These are phyloP conservation scores for Himantopus leucocephalus DNA, from an alignment of 2,113 vertebrate genomes.

Conservation along the genomic window DNA sequence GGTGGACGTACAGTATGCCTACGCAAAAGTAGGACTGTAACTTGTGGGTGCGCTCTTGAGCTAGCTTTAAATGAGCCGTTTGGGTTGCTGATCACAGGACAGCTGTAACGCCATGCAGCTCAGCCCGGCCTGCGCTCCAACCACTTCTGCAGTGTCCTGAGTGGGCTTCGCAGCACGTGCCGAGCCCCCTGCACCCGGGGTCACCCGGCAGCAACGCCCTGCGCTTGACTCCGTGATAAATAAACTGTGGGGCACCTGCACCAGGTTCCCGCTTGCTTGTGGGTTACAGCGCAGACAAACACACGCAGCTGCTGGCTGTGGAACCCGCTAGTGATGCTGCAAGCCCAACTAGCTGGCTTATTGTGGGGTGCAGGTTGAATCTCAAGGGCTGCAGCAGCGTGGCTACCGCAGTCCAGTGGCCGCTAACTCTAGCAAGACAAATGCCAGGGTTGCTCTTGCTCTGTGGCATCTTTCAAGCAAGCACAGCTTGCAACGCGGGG, in stretches of 20 bases:
- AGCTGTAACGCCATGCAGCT: fast-evolving
- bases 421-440: background rate
- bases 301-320: background rate
- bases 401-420: background rate
- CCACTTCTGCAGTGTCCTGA: background rate
- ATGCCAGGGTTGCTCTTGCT: background rate
- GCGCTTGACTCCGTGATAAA: fast-evolving
- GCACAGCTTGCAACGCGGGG: background rate
- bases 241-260: background rate
- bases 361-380: background rate
- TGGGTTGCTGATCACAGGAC: background rate
- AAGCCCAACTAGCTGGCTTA: background rate
- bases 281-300: fast-evolving
- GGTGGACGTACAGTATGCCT: fast-evolving
- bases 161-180: background rate
- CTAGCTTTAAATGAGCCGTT: background rate
- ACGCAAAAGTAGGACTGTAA: fast-evolving
- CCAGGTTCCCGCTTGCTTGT: background rate
- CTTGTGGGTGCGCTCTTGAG: background rate
- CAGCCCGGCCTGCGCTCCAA: background rate
- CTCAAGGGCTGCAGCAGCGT: background rate
- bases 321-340: background rate
- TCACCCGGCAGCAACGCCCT: background rate
- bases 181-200: background rate
- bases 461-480: background rate